These are phyloP conservation scores for Temnothorax longispinosus DNA, from an alignment of 1,140 invertebrate species.

Conservation along the genomic window DNA sequence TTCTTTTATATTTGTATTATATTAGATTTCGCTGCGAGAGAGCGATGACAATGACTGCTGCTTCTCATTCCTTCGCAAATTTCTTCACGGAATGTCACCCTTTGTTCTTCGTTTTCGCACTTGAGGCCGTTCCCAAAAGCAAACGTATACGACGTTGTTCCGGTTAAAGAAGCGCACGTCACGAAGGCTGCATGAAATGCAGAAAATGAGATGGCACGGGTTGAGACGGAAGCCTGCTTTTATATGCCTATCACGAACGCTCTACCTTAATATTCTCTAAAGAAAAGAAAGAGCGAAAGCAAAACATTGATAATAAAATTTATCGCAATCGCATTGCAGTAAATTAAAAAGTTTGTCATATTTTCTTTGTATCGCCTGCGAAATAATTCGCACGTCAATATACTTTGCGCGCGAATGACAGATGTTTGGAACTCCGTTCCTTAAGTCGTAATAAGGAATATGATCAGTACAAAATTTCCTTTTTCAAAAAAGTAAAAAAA, in stretches of 20 bases:
- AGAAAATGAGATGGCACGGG: slow-evolving; percentile 24
- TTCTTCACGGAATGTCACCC: background rate
- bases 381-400: slow-evolving; percentile 11
- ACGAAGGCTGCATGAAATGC: slow-evolving; percentile 7
- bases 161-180: slow-evolving; percentile 25
- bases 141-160: background rate
- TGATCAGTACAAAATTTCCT: too few species aligned
- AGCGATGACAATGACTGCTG: too few species aligned
- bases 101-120: slow-evolving; percentile 14
- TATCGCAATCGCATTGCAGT: background rate
- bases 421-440: background rate
- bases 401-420: background rate
- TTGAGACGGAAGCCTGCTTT: background rate
- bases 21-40: background rate
- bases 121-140: background rate
- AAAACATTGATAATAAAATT: background rate
- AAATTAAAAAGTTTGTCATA: background rate
- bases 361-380: background rate
- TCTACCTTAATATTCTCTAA: background rate
- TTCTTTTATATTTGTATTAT: background rate
- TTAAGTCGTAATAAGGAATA: background rate
- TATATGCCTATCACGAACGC: background rate
- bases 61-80: background rate
- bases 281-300: background rate
- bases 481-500: too few species aligned